phyloP scores from a whole-genome alignment of 1,140 invertebrate genomes.

The Eriocheir sinensis region DNA sequence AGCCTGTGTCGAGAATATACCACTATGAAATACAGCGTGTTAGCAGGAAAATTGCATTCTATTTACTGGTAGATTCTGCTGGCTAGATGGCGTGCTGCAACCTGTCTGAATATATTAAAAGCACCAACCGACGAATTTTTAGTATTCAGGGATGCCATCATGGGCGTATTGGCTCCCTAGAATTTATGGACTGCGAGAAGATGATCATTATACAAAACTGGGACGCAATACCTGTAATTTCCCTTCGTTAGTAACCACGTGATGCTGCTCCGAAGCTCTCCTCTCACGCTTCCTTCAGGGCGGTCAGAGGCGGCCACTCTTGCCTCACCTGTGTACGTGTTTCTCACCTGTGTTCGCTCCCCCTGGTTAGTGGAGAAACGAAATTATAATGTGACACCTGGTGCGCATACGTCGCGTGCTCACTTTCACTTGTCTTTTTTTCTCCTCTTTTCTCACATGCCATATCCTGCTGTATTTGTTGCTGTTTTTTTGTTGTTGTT shows the following conservation, averaged over 20 bases:
- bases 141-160: too few relatives aligned
- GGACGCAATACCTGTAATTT: background rate
- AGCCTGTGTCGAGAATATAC: too few relatives aligned
- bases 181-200: background rate
- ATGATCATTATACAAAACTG: constrained; percentile 11
- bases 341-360: background rate
- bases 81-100: too few relatives aligned
- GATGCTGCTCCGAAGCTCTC: background rate
- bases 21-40: too few relatives aligned
- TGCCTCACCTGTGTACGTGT: background rate
- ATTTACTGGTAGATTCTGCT: too few relatives aligned
- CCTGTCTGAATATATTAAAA: too few relatives aligned
- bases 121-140: too few relatives aligned
- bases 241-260: background rate
- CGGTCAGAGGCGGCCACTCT: background rate
- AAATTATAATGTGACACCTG: too few relatives aligned
- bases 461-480: background rate
- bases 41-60: too few relatives aligned
- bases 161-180: background rate
- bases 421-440: too few relatives aligned
- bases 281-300: background rate
- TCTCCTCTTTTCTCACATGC: background rate
- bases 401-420: too few relatives aligned
- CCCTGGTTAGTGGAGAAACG: too few relatives aligned
- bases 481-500: background rate